Conservation (phyloP, 2,797 vertebrate genomes). For the Pantherophis alleghaniensis region DNA sequence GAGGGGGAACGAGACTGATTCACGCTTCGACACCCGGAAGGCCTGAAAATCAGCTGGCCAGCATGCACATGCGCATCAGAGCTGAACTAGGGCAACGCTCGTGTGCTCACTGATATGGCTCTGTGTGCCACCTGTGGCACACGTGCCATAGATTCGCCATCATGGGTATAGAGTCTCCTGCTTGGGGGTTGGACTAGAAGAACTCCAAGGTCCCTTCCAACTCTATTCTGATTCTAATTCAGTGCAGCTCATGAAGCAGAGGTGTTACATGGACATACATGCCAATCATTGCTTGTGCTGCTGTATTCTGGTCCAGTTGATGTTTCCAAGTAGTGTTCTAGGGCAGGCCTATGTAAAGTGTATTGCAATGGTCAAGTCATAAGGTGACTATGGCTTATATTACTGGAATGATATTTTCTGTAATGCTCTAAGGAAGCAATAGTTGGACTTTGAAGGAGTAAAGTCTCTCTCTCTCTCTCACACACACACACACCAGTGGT, state of each 20-base stretch:
- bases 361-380: background rate
- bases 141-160: too few relatives aligned
- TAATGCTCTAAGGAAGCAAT: background rate
- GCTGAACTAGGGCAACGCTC: too few relatives aligned
- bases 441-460: background rate
- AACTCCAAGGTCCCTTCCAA: background rate
- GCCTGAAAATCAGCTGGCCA: too few relatives aligned
- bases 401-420: background rate
- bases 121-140: too few relatives aligned
- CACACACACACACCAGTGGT: too few relatives aligned
- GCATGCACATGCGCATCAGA: too few relatives aligned
- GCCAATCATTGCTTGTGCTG: background rate
- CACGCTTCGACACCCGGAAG: too few relatives aligned
- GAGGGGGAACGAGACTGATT: too few relatives aligned
- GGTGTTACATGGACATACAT: background rate
- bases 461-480: background rate
- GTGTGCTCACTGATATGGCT: too few relatives aligned
- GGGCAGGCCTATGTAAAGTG: background rate
- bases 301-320: background rate
- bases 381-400: background rate
- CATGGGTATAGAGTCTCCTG: background rate
- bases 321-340: background rate
- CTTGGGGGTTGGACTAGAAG: background rate
- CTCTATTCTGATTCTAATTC: background rate
- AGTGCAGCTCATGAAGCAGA: background rate